Base-by-base conservation (phyloP, 2,113 vertebrate genomes). In the Coptodon bakossiorum region DNA sequence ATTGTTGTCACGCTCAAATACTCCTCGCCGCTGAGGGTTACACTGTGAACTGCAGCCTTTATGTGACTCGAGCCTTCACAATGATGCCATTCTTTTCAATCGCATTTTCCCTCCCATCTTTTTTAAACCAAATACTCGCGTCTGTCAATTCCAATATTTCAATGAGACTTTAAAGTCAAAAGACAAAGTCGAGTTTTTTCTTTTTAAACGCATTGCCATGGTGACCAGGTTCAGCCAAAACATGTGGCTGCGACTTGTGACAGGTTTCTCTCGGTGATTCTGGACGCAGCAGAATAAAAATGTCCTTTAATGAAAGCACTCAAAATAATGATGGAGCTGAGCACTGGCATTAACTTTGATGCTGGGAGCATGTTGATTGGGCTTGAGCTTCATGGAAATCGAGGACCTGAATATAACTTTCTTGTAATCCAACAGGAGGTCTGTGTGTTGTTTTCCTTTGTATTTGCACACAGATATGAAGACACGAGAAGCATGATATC, bases 221-320 rank as follows among this genome's bases (percentile, higher is more conserved):
- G 92, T 83, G 89, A 94, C 92, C 84, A 88, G 89, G 93, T 95
- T 88, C 92, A 84, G 93, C 86, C 87, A 83, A 86, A 87, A 87
- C 59, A 81, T 27, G 68, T 7, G 4, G 34, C 48, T 31, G 24
- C 19, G 34, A 43, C 48, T 59, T 68, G 52, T 45, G 52, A 48
- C 36, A 13, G 0, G 24, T 87, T 91, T 87, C 90, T 82, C 81
- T 80, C 71, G 9, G 81, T 89, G 80, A 86, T 88, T 92, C 59
- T 79, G 54, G 68, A 56, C 48, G 22, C 52, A 68, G 81, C 87
- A 40, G 87, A 90, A 90, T 88, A 57, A 91, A 93, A 95, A 88
- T 79, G 86, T 81, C 81, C 86, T 87, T 87, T 92, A 91, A 93
- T 92, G 90, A 90, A 83, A 92, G 82, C 93, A 91, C 93, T 95